Conservation (phyloP, 1,140 invertebrate genomes). For the Acromyrmex charruanus region DNA sequence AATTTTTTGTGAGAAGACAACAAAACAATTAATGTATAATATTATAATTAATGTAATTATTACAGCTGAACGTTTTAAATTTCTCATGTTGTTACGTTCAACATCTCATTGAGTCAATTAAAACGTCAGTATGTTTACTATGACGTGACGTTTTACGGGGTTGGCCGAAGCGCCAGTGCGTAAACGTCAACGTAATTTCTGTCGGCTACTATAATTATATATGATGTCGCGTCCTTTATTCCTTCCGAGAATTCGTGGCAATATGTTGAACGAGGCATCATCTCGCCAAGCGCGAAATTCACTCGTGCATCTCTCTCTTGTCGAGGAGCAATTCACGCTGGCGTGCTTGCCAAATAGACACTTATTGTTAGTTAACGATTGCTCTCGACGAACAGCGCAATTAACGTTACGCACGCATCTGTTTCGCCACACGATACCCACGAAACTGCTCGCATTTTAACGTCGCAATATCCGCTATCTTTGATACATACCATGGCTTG, state of each 20-base stretch:
- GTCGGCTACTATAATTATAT: conserved; percentile 7
- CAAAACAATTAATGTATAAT: neutral
- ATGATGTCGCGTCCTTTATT: conserved; percentile 14
- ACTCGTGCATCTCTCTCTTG: neutral
- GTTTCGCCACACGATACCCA: neutral
- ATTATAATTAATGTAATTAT: conserved; percentile 24
- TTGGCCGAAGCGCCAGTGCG: neutral
- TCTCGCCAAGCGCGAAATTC: neutral
- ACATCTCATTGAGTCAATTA: conserved; percentile 21
- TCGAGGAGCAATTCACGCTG: conserved; percentile 20
- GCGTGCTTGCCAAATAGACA: conserved; percentile 38
- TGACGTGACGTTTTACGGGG: conserved; percentile 16
- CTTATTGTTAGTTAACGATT: conserved; percentile 41
- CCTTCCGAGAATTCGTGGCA: conserved; percentile 21
- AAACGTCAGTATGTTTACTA: conserved; percentile 18
- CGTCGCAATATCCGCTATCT: conserved; percentile 1
- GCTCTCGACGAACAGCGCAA: conserved; percentile 22
- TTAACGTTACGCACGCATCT: conserved; percentile 44
- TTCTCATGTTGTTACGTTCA: neutral
- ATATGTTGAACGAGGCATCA: conserved; percentile 41
- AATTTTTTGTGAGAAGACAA: neutral
- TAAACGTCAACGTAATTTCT: conserved; percentile 39
- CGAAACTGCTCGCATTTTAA: conserved; percentile 9
- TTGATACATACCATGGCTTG: neutral
- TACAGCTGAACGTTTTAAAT: neutral